These are phyloP conservation scores for Teleiodes luculella DNA, from an alignment of 2,888 invertebrate genomes.

Conservation along the genomic window DNA sequence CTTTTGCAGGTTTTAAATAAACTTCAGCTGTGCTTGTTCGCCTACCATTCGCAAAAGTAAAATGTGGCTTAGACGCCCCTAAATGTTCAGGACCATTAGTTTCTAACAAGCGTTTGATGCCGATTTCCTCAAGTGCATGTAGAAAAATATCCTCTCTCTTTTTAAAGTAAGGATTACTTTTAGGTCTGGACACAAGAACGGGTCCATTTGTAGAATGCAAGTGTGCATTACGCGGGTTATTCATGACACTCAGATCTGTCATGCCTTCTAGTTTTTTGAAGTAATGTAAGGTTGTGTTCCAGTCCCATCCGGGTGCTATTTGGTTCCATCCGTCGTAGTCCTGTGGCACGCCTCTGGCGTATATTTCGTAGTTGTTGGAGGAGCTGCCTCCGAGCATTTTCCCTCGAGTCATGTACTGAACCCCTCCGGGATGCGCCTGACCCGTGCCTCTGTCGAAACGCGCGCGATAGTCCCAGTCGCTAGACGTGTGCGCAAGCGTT, in stretches of 20 bases:
- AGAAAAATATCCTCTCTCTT: slow-evolving; percentile 38
- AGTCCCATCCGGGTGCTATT: slow-evolving; percentile 48
- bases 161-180: slow-evolving; percentile 30
- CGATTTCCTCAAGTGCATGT: slow-evolving; percentile 43
- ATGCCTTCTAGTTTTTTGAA: slow-evolving; percentile 51
- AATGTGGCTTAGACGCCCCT: slow-evolving; percentile 44
- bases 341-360: slow-evolving; percentile 43
- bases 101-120: slow-evolving; percentile 41
- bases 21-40: slow-evolving; percentile 62
- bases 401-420: slow-evolving; percentile 35
- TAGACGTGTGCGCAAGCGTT: slow-evolving; percentile 37
- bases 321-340: slow-evolving; percentile 47
- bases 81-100: slow-evolving; percentile 40
- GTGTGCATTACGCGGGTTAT: slow-evolving; percentile 32
- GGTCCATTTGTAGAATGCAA: slow-evolving; percentile 49
- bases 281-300: slow-evolving; percentile 43
- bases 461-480: slow-evolving; percentile 45
- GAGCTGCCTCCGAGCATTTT: slow-evolving; percentile 52
- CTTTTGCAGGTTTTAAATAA: slow-evolving; percentile 43
- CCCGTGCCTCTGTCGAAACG: slow-evolving; percentile 36
- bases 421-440: slow-evolving; percentile 30
- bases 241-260: slow-evolving; percentile 39
- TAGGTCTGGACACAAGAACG: slow-evolving; percentile 41
- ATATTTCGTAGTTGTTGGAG: slow-evolving; percentile 44
- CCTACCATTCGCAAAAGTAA: slow-evolving; percentile 46